Base-by-base conservation (phyloP, 2,113 vertebrate species). In the Otis tarda region DNA sequence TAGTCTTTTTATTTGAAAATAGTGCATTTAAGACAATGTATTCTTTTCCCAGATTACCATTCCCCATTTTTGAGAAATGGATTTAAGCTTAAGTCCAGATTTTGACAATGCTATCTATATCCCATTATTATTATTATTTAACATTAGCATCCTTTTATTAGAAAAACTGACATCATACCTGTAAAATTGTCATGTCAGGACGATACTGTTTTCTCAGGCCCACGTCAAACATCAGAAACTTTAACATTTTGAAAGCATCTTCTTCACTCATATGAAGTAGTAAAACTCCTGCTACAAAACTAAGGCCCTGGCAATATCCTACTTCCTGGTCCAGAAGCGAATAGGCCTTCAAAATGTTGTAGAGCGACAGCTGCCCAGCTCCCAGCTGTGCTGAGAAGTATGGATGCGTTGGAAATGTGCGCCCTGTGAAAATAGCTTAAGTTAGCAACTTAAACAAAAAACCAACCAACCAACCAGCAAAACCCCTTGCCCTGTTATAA, bases 261-360 rank as follows among this genome's bases (percentile, higher is more conserved):
- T 98, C 98, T 94, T 98, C 98, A 55, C 97, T 97, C 98, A 98
- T 98, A 52, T 98, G 98, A 56, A 98, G 98, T 28, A 98, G 93
- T 78, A 98, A 56, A 76, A 98, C 97, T 76, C 98, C 98, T 4
- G 98, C 98, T 31, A 98, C 98, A 65, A 98, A 98, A 95, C 98
- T 98, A 49, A 98, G 98, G 23, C 98, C 98, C 59, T 98, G 98
- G 93, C 98, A 98, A 80, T 98, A 98, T 16, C 98, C 98, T 23
- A 98, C 98, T 96, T 98, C 98, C 49, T 96, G 98, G 96, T 98
- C 98, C 24, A 98, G 97, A 63, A 98, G 98, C 0, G 98, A 98
- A 94, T 98, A 98, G 74, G 98, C 98, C 85, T 98, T 98, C 93
- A 98, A 87, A 77, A 98, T 98, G 93, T 98, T 98, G 94, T 98